Percentiles rank a stretch among this genome's conserved stretches.
Evolutionary conservation across 2,888 invertebrate species (phyloP).

Genomic region (Pammene aurita): DNA sequence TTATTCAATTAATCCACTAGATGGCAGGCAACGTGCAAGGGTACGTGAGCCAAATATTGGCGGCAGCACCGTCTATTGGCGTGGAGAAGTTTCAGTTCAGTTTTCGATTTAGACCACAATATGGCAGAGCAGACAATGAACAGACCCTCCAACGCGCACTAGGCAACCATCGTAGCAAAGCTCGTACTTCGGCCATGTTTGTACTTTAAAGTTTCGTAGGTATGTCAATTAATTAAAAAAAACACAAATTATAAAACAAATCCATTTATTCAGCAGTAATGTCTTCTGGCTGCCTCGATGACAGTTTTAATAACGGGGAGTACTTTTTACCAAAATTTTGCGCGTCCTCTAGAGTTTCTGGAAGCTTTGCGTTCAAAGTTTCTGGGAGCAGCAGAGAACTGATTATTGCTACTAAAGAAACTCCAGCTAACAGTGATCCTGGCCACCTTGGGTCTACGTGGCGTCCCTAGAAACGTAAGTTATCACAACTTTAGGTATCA

Average conservation of each 20-base stretch:
- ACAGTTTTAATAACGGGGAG: constrained; percentile 1
- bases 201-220: no score
- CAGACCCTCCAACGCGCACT: no score
- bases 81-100: no score
- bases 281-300: not conserved
- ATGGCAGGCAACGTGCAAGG: no score
- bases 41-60: no score
- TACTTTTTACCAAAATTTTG: constrained; percentile 77
- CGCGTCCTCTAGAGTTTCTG: constrained; percentile 86
- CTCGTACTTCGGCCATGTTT: no score
- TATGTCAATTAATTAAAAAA: not conserved
- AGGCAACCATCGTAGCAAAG: no score
- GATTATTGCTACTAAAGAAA: constrained; percentile 73
- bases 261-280: constrained; percentile 3
- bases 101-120: no score
- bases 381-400: constrained; percentile 84
- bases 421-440: constrained; percentile 56
- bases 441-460: constrained; percentile 55
- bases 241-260: not conserved
- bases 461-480: constrained; percentile 59
- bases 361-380: constrained; percentile 84
- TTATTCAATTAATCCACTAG: no score
- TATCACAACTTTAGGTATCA: not conserved
- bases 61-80: no score
- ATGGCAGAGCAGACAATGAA: no score